These are phyloP conservation scores for Terebella lapidaria DNA, from an alignment of 2,888 invertebrate genomes.

Conservation along the genomic window DNA sequence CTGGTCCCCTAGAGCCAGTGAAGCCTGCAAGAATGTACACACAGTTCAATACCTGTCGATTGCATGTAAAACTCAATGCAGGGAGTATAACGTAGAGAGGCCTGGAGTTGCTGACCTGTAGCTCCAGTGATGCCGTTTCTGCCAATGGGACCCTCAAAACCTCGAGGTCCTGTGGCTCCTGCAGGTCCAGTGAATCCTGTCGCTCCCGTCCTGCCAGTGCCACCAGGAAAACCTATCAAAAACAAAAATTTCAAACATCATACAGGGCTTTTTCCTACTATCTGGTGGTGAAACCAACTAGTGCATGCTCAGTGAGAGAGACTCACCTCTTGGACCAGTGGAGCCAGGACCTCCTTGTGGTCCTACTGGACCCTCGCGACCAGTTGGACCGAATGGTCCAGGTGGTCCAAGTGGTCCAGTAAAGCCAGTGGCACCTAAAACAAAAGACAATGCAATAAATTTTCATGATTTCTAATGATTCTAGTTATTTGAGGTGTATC, in stretches of 20 bases:
- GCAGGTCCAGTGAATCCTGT: slow-evolving; percentile 5
- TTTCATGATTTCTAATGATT: too few species aligned
- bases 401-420: slow-evolving; percentile 3
- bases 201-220: slow-evolving; percentile 9
- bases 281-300: too few species aligned
- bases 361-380: slow-evolving; percentile 8
- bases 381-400: slow-evolving; percentile 5
- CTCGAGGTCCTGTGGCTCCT: slow-evolving; percentile 1
- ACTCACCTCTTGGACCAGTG: not conserved
- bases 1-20: not conserved
- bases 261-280: too few species aligned
- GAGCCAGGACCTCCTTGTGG: slow-evolving; percentile 6
- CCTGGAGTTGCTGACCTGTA: not conserved
- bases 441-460: too few species aligned
- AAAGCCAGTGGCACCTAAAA: slow-evolving; percentile 4
- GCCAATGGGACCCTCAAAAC: not conserved
- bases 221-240: slow-evolving; percentile 8
- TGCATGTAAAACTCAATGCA: too few species aligned
- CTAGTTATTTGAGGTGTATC: too few species aligned
- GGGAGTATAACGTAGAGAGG: not conserved
- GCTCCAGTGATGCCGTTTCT: not conserved
- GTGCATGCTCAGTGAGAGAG: too few species aligned
- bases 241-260: too few species aligned
- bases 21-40: not conserved
- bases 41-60: too few species aligned